A percentile compares a stretch with the other conserved stretches of the same genome.
These are phyloP conservation scores for Picathartes gymnocephalus DNA, from an alignment of 2,113 vertebrate genomes.

Conservation along the genomic window DNA sequence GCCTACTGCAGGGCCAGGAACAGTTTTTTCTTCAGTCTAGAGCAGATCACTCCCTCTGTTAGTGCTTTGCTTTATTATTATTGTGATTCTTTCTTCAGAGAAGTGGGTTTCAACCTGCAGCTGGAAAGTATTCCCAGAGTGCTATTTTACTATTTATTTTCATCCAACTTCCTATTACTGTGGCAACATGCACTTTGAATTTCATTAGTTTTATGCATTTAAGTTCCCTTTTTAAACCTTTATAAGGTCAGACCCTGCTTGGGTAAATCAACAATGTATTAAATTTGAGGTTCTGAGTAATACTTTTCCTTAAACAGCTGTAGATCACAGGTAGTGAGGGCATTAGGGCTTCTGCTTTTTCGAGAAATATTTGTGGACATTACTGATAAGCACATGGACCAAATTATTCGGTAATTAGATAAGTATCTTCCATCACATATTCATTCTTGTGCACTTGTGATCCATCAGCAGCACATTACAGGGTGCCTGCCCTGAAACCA, in stretches of 20 bases:
- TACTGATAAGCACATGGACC: neutral
- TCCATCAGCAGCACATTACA: accelerated
- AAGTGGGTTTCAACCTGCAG: slow-evolving; percentile 8
- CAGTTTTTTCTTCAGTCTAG: neutral
- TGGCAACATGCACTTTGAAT: slow-evolving; percentile 52
- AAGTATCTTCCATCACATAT: neutral
- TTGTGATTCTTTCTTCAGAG: neutral
- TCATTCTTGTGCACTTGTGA: accelerated
- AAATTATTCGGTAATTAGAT: neutral
- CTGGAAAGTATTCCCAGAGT: slow-evolving; percentile 24
- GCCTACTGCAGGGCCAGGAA: neutral
- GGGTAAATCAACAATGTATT: slow-evolving; percentile 50
- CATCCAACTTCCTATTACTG: neutral
- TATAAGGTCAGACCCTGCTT: slow-evolving; percentile 48
- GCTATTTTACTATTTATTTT: slow-evolving; percentile 64
- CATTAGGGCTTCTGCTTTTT: neutral
- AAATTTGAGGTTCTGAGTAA: neutral
- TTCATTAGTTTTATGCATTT: slow-evolving; percentile 61
- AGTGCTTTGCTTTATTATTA: neutral
- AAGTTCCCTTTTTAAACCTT: slow-evolving; percentile 46
- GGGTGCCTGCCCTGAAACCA: neutral
- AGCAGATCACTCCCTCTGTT: neutral
- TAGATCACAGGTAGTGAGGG: neutral
- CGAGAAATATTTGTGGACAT: neutral
- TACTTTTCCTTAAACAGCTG: slow-evolving; percentile 12